phyloP scores from a whole-genome alignment of 35 echinoderm and acorn worm species.

The Anneissia japonica region DNA sequence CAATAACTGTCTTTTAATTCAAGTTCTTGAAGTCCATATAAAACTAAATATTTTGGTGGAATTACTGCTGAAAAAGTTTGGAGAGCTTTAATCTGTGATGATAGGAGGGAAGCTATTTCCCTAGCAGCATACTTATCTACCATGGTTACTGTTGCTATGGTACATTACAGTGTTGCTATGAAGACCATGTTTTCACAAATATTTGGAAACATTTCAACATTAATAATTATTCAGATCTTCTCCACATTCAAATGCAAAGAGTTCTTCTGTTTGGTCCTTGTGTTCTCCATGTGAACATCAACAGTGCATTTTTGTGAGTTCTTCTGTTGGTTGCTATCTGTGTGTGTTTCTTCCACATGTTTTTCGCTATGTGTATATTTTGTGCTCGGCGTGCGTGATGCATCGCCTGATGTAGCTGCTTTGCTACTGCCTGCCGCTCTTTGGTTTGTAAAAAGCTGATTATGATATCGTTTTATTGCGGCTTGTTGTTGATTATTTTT shows the following conservation, averaged over 20 bases:
- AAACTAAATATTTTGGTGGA: no score
- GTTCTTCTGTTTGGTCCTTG: not conserved
- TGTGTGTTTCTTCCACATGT: not conserved
- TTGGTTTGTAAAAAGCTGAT: not conserved
- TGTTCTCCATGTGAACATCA: not conserved
- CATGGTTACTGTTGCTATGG: no score
- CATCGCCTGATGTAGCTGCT: not conserved
- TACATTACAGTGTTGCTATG: no score
- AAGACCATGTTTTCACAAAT: no score
- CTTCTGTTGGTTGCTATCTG: not conserved
- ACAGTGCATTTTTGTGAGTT: not conserved
- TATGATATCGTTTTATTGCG: constrained; percentile 1
- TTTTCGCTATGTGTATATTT: not conserved
- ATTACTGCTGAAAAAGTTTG: no score
- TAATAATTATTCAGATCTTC: not conserved
- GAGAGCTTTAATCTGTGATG: no score
- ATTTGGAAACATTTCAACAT: no score
- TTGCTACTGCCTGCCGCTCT: not conserved
- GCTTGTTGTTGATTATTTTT: not conserved
- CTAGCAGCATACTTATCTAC: no score
- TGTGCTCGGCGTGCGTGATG: not conserved
- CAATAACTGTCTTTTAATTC: no score
- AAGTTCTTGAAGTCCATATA: no score
- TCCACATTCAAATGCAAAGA: not conserved
- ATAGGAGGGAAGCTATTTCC: no score